Conservation (phyloP, 2,888 invertebrate genomes). For the Sepiola atlantica region DNA sequence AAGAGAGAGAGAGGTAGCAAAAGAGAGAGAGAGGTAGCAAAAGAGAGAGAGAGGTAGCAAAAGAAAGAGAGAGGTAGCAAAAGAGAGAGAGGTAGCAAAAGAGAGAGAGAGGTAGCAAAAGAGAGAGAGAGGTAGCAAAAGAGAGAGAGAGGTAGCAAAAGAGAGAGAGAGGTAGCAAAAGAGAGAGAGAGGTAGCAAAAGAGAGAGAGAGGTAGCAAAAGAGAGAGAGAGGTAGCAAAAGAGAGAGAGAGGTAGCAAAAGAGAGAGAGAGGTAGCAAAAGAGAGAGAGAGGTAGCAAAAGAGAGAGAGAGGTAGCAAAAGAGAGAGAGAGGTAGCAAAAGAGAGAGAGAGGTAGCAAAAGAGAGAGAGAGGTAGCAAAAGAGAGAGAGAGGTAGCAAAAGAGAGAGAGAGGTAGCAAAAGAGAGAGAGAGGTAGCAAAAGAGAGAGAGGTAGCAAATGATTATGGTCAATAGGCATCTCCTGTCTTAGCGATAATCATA, state of each 20-base stretch:
- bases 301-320: neutral
- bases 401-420: neutral
- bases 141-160: no score
- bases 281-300: constrained; percentile 46
- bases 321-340: neutral
- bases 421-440: no score
- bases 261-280: constrained; percentile 43
- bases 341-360: neutral
- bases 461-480: no score
- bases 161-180: neutral
- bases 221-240: neutral
- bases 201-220: neutral
- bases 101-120: constrained; percentile 47
- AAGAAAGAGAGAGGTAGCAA: neutral
- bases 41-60: neutral
- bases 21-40: constrained; percentile 47
- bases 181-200: neutral
- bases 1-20: constrained; percentile 44
- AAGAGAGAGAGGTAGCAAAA: constrained; percentile 45
- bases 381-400: no score
- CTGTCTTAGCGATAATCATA: no score
- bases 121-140: neutral
- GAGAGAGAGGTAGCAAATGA: no score
- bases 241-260: neutral
- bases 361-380: constrained; percentile 35